Evolutionary conservation across 2,797 vertebrate species (phyloP).

Genomic region (Malacoraja senta): DNA sequence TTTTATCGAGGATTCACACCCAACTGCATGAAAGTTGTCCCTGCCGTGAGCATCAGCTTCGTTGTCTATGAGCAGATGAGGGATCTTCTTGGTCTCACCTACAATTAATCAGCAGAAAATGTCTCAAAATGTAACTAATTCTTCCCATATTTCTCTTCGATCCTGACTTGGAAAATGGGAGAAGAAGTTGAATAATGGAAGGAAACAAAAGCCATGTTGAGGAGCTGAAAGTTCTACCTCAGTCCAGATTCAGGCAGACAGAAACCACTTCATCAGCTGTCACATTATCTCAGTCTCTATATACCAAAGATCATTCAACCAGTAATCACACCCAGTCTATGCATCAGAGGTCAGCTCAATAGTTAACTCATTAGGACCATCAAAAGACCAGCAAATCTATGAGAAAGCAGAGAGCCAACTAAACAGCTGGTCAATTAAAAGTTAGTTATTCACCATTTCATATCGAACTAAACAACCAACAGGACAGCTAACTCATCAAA

Average conservation of each 20-base stretch:
- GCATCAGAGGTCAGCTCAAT: not conserved
- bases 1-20: conserved; percentile 59
- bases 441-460: too few species aligned
- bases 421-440: not conserved
- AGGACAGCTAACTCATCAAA: too few species aligned
- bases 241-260: not conserved
- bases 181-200: too few species aligned
- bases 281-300: not conserved
- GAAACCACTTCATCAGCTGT: too few species aligned
- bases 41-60: conserved; percentile 61
- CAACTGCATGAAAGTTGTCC: conserved; percentile 63
- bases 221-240: not conserved
- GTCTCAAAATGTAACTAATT: not conserved
- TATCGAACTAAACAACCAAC: too few species aligned
- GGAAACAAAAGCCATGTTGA: not conserved
- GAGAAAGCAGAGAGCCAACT: too few species aligned
- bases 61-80: conserved; percentile 63
- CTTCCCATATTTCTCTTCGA: not conserved
- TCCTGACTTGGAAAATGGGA: not conserved
- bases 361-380: not conserved
- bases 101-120: conserved; percentile 34
- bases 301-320: not conserved
- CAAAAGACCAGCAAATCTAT: not conserved
- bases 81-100: conserved; percentile 53
- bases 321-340: not conserved